phyloP scores from a whole-genome alignment of 1,140 invertebrate genomes.

The Arion vulgaris region DNA sequence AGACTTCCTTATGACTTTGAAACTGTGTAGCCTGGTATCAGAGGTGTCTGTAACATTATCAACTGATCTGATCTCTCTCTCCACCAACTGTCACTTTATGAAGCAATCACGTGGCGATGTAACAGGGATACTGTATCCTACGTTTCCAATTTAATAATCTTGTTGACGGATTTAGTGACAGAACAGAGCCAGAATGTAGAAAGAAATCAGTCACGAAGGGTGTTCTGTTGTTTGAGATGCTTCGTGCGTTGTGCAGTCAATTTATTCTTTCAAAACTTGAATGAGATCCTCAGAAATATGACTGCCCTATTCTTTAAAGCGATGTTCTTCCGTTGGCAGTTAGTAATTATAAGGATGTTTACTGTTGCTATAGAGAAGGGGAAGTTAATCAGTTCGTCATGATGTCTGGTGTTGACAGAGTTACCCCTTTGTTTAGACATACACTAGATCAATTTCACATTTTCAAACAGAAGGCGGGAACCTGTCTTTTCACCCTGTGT shows the following conservation, averaged over 20 bases:
- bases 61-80: too few species aligned
- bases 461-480: constrained; percentile 28
- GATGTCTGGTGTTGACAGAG: constrained; percentile 12
- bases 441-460: constrained; percentile 31
- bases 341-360: constrained; percentile 22
- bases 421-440: constrained; percentile 17
- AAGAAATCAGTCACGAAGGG: neutral
- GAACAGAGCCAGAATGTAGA: neutral
- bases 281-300: neutral
- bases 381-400: constrained; percentile 24
- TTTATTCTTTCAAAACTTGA: neutral
- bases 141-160: neutral
- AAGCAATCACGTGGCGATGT: neutral
- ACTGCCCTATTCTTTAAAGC: neutral
- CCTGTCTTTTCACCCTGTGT: constrained; percentile 1
- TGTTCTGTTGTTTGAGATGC: neutral
- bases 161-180: neutral
- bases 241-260: neutral
- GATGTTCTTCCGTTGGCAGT: neutral
- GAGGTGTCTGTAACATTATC: too few species aligned
- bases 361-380: neutral
- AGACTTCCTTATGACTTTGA: too few species aligned
- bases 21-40: too few species aligned
- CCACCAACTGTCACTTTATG: neutral
- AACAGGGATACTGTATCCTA: neutral